These are phyloP conservation scores for Stenurella melanura DNA, from an alignment of 2,888 invertebrate species.

Conservation along the genomic window DNA sequence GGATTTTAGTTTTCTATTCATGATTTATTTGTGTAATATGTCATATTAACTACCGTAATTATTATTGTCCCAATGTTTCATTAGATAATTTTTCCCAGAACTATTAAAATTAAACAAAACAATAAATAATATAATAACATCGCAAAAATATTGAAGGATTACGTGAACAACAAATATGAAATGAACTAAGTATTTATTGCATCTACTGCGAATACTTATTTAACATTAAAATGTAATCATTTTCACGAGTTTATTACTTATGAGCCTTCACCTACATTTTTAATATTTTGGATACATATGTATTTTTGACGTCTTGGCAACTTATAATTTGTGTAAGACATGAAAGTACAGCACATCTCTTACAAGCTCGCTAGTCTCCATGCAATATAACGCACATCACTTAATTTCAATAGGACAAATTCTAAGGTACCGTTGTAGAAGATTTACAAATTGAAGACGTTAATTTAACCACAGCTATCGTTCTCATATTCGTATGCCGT, in stretches of 20 bases:
- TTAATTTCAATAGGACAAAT: not conserved
- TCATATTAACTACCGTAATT: not conserved
- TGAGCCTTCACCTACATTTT: no score
- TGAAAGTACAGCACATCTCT: no score
- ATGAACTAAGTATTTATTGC: not conserved
- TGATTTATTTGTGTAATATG: slow-evolving; percentile 18
- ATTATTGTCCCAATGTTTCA: not conserved
- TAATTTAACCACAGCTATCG: not conserved
- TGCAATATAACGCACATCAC: no score
- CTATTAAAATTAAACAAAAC: slow-evolving; percentile 24
- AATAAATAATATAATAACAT: slow-evolving; percentile 9
- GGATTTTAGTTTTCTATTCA: slow-evolving; percentile 7
- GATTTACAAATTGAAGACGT: no score
- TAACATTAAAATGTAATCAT: no score
- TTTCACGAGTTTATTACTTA: no score
- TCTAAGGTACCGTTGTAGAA: not conserved
- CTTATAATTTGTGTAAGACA: no score
- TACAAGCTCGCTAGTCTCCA: no score
- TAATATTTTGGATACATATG: no score
- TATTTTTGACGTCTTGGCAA: no score
- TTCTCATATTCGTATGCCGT: not conserved
- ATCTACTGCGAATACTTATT: no score
- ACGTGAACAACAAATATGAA: not conserved
- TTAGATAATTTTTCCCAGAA: slow-evolving; percentile 8
- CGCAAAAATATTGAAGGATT: not conserved